These are phyloP conservation scores for Scaptomyza montana DNA, from an alignment of 1,140 invertebrate genomes.

Conservation along the genomic window DNA sequence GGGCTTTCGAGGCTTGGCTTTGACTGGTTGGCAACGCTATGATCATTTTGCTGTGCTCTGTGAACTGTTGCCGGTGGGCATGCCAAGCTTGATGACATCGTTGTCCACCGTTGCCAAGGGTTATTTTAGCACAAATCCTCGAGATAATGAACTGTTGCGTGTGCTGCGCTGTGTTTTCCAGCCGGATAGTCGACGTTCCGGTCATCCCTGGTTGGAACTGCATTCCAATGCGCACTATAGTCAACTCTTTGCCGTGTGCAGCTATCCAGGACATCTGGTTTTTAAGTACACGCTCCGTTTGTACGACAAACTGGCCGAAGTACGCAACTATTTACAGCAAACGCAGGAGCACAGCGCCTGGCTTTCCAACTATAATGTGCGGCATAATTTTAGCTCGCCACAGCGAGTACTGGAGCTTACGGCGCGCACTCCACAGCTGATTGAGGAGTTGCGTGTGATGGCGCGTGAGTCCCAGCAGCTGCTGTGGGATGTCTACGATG, in stretches of 20 bases:
- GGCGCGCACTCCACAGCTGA: constrained; percentile 87
- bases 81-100: constrained; percentile 90
- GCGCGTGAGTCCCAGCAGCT: constrained; percentile 87
- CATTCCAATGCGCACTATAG: constrained; percentile 73
- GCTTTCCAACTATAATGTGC: constrained; percentile 91
- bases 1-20: constrained; percentile 87
- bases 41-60: constrained; percentile 97
- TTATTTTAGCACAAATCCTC: constrained; percentile 86
- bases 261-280: constrained; percentile 86
- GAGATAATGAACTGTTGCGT: constrained; percentile 85
- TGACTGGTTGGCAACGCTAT: constrained; percentile 92
- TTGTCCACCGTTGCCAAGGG: constrained; percentile 86
- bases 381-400: constrained; percentile 90
- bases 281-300: constrained; percentile 86
- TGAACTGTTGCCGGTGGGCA: constrained; percentile 93
- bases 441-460: constrained; percentile 86
- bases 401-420: constrained; percentile 89
- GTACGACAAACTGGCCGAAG: constrained; percentile 85
- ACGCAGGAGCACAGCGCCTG: constrained; percentile 85
- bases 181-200: constrained; percentile 77
- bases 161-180: constrained; percentile 86
- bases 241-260: constrained; percentile 73
- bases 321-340: constrained; percentile 81
- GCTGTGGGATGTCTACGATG: constrained; percentile 89
- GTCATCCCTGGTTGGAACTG: constrained; percentile 77